Conservation (phyloP, 2,888 invertebrate species). For the Andrena dorsata region DNA sequence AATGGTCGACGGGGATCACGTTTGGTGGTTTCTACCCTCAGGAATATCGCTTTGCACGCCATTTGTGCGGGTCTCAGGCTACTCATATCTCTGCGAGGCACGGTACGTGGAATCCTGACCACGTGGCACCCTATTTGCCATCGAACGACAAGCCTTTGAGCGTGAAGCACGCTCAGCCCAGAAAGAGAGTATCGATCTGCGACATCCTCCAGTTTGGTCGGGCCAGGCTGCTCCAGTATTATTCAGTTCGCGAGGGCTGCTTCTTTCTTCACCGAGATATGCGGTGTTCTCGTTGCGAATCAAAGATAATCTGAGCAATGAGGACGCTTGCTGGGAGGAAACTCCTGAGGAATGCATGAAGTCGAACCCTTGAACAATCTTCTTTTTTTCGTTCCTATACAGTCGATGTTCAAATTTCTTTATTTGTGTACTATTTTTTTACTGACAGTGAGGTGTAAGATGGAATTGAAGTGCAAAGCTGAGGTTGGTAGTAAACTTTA, state of each 20-base stretch:
- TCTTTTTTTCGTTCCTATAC: background rate
- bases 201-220: slow-evolving; percentile 51
- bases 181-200: slow-evolving; percentile 63
- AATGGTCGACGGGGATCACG: background rate
- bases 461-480: no score
- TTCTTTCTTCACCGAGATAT: slow-evolving; percentile 18
- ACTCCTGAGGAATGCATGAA: background rate
- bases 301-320: slow-evolving; percentile 23
- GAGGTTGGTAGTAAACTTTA: no score
- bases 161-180: slow-evolving; percentile 26
- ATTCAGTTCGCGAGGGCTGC: slow-evolving; percentile 49
- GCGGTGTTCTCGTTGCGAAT: background rate
- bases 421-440: no score
- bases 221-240: slow-evolving; percentile 49
- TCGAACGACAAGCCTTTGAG: slow-evolving; percentile 53
- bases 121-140: slow-evolving; percentile 61
- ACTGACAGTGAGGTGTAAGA: no score
- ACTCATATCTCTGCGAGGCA: no score
- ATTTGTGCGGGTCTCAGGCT: background rate
- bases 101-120: slow-evolving; percentile 10
- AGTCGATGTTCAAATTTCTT: no score
- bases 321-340: slow-evolving; percentile 13
- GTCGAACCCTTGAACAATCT: background rate
- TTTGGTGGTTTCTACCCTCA: background rate
- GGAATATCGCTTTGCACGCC: no score